Conservation (phyloP, 2,888 invertebrate genomes). For the Chydorus sphaericus region DNA sequence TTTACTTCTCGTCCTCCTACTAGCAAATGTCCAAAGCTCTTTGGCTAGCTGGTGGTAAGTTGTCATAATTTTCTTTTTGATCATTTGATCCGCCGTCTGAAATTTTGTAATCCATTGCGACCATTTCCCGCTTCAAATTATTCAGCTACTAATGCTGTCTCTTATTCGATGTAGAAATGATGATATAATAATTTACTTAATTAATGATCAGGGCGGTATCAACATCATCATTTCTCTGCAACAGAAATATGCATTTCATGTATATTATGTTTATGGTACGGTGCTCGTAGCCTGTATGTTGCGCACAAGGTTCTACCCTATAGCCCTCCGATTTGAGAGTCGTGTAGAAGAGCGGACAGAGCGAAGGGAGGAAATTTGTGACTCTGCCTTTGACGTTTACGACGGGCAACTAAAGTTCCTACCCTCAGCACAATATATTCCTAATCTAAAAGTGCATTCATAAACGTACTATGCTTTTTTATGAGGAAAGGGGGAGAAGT, state of each 20-base stretch:
- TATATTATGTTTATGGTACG: background rate
- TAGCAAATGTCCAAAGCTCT: background rate
- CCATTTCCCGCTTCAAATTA: background rate
- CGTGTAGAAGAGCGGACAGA: background rate
- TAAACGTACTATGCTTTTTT: no score
- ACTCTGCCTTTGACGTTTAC: constrained; percentile 11
- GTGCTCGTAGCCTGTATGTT: background rate
- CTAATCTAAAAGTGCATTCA: background rate
- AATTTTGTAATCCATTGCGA: background rate
- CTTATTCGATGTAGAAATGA: no score
- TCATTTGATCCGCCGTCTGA: no score
- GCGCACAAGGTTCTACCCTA: background rate
- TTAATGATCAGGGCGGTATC: no score
- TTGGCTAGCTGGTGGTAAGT: constrained; percentile 1
- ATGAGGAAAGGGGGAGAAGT: background rate
- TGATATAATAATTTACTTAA: background rate
- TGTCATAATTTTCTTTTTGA: background rate
- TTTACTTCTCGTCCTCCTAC: background rate
- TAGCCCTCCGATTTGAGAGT: background rate
- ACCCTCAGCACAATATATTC: background rate
- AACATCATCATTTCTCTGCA: no score
- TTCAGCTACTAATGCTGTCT: no score
- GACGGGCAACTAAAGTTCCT: constrained; percentile 2
- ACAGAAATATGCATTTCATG: no score
- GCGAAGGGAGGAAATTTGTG: constrained; percentile 7